Base-by-base conservation (phyloP, 2,113 vertebrate genomes). In the Chloebia gouldiae region DNA sequence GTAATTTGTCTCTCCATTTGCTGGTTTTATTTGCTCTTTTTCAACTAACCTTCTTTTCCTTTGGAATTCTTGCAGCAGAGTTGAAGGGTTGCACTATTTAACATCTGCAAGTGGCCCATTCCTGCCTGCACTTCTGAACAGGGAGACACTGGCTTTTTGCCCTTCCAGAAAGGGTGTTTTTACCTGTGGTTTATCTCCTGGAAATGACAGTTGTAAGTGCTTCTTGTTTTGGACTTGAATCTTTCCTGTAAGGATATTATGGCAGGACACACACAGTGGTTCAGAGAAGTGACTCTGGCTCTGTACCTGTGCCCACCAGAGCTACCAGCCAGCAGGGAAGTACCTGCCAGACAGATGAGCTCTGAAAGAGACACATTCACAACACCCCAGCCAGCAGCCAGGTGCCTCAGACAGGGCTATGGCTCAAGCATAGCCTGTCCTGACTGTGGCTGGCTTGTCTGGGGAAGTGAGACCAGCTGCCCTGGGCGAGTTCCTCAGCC, bases 251-350 rank as follows among this genome's bases (percentile, higher is more conserved):
- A 49, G 57, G 69, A 10, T 45, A 17, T 10, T 83, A 15, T 47
- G 56, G 23, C n/a, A 88, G 30, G 37, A 12, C 30, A 7, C 3
- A 7, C 0, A 2, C 7, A 22, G 37, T 27, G 45, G 13, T 61
- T 6, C 50, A 40, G 45, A 21, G 30, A 30, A 33, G 39, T 75
- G 31, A 11, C 47, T 40, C 33, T 73, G 35, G 40, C 40, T 59
- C 44, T 81, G 6, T 64, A 5, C 16, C 33, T 69, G 30, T 64
- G 79, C 49, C 35, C 37, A 13, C 49, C 76, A 54, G 35, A 7
- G 1, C 44, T 30, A 30, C 2, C 47, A 66, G n/a, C 81, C n/a
- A 17, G 0, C 5, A 2, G 28, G 31, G 13, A 42, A 6, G 49
- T 15, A 11, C 0, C 1, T 40, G 45, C 64, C 47, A 63, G 27